Percentiles rank a stretch among this genome's conserved stretches.
Evolutionary conservation across 1,140 invertebrate species (phyloP).

Genomic region (Drosophila yakuba): DNA sequence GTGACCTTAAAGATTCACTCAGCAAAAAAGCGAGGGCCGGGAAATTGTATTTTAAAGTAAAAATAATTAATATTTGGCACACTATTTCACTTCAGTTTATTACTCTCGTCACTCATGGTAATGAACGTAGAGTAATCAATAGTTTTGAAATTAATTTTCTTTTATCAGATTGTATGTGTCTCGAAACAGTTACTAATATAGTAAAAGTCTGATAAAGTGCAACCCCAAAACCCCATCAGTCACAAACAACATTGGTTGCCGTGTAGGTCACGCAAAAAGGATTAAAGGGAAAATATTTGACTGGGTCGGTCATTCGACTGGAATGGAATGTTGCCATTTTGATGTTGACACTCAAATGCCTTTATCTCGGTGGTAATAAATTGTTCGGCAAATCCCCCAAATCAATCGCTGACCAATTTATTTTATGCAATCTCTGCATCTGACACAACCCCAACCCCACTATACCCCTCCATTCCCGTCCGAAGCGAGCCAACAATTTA

Average conservation of each 20-base stretch:
- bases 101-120: too few relatives aligned
- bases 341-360: constrained; percentile 53
- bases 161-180: background rate
- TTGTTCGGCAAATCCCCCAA: constrained; percentile 58
- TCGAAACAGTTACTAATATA: background rate
- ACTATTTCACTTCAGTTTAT: too few relatives aligned
- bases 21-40: background rate
- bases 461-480: constrained; percentile 1
- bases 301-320: constrained; percentile 24
- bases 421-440: constrained; percentile 63
- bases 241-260: background rate
- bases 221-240: background rate
- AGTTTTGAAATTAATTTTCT: too few relatives aligned
- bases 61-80: background rate
- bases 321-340: constrained; percentile 51
- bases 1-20: constrained; percentile 26
- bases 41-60: background rate
- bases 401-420: constrained; percentile 73
- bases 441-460: constrained; percentile 29
- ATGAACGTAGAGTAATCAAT: too few relatives aligned
- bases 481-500: constrained; percentile 59
- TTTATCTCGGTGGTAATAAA: constrained; percentile 52
- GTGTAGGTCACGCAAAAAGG: constrained; percentile 39
- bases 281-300: constrained; percentile 37
- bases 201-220: background rate